Evolutionary conservation across 1,140 invertebrate species (phyloP).

Genomic region (Drosophila pachea): DNA sequence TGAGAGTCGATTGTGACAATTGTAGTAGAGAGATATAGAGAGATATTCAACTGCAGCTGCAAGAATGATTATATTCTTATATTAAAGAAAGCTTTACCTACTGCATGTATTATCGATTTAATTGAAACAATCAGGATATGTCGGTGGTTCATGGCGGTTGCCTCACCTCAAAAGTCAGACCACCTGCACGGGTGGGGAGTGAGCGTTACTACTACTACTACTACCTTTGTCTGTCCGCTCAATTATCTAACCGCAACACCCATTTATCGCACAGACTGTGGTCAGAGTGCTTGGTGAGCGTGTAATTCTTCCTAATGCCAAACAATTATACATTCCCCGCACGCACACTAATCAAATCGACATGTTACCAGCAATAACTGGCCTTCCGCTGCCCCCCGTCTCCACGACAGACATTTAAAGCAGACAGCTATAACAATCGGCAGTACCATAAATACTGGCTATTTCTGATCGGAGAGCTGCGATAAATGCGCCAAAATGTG

Average conservation of each 20-base stretch:
- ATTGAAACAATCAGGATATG: too few relatives aligned
- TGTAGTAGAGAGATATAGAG: neutral
- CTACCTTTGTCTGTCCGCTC: constrained; percentile 17
- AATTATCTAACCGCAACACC: constrained; percentile 34
- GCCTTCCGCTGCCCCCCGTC: neutral
- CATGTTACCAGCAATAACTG: constrained; percentile 55
- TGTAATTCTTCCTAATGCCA: neutral
- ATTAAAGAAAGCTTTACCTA: too few relatives aligned
- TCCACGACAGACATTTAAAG: neutral
- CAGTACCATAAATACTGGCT: constrained; percentile 50
- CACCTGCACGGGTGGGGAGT: neutral
- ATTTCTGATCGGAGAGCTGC: constrained; percentile 49
- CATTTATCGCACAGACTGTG: constrained; percentile 18
- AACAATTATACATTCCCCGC: constrained; percentile 52
- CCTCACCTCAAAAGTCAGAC: neutral
- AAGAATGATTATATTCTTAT: too few relatives aligned
- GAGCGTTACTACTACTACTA: constrained; percentile 18
- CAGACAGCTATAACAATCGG: constrained; percentile 33
- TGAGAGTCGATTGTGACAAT: constrained; percentile 38
- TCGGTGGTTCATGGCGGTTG: too few relatives aligned
- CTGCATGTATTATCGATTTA: too few relatives aligned
- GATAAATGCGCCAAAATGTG: constrained; percentile 59
- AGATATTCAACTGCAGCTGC: too few relatives aligned
- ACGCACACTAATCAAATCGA: constrained; percentile 64
- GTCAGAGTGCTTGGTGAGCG: neutral